A percentile compares a stretch with the other conserved stretches of the same genome.
These are phyloP conservation scores for Pinctada fucata DNA, from an alignment of 2,888 invertebrate species.

Conservation along the genomic window DNA sequence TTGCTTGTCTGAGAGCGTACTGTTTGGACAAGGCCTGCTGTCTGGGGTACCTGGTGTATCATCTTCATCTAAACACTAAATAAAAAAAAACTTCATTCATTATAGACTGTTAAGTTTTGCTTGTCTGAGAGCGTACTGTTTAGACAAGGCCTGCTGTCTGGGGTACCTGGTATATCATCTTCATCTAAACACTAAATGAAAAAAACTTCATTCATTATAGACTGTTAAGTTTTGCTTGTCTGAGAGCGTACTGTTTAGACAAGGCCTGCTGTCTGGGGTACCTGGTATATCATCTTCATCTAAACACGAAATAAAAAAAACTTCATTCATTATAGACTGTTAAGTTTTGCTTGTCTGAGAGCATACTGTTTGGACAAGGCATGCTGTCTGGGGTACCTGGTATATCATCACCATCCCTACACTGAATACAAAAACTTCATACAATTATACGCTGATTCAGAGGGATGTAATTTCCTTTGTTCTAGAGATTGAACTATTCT, in stretches of 20 bases:
- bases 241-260: conserved; percentile 80
- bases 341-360: conserved; percentile 82
- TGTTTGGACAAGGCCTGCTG: conserved; percentile 58
- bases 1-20: conserved; percentile 84
- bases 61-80: background rate
- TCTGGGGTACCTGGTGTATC: conserved; percentile 52
- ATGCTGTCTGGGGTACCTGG: conserved; percentile 59
- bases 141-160: conserved; percentile 58
- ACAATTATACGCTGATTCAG: too few species aligned
- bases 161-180: conserved; percentile 45
- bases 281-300: conserved; percentile 27
- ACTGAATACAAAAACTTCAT: too few species aligned
- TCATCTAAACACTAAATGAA: too few species aligned
- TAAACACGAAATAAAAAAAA: background rate
- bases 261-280: conserved; percentile 61
- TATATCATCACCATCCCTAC: conserved; percentile 1
- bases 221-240: conserved; percentile 81
- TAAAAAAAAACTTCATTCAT: background rate
- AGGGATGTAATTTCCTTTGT: too few species aligned
- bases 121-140: conserved; percentile 82
- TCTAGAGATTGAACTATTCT: too few species aligned
- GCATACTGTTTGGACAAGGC: conserved; percentile 78
- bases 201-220: conserved; percentile 32
- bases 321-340: conserved; percentile 46
- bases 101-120: conserved; percentile 77